These are phyloP conservation scores for Leptura quadrifasciata DNA, from an alignment of 2,888 invertebrate species.

Conservation along the genomic window DNA sequence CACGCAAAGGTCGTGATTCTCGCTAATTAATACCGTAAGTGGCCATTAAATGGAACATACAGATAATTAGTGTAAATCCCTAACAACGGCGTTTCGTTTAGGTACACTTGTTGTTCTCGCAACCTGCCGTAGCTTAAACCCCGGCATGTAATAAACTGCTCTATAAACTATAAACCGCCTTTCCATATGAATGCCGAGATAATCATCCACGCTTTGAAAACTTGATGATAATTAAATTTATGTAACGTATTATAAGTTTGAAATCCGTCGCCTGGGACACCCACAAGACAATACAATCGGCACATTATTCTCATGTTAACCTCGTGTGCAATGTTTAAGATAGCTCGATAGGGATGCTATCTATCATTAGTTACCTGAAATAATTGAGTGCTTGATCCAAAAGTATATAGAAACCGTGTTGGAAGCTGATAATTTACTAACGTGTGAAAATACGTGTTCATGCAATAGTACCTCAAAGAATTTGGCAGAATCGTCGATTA, in stretches of 20 bases:
- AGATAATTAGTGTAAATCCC: constrained; percentile 31
- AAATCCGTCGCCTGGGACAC: no score
- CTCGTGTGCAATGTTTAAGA: no score
- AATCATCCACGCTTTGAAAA: constrained; percentile 15
- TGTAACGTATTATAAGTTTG: background rate
- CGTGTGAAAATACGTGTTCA: no score
- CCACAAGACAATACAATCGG: no score
- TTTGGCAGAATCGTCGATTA: no score
- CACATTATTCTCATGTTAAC: no score
- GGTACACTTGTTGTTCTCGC: constrained; percentile 22
- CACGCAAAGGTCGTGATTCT: constrained; percentile 32
- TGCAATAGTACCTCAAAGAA: no score
- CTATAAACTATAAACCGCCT: constrained; percentile 11
- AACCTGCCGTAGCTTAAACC: constrained; percentile 12
- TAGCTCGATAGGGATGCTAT: no score
- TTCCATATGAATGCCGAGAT: constrained; percentile 1
- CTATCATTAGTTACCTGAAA: no score
- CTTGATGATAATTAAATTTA: constrained; percentile 17
- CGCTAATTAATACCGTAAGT: constrained; percentile 30
- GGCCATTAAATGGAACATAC: constrained; percentile 29
- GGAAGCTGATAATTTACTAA: no score
- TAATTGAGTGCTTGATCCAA: no score
- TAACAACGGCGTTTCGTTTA: constrained; percentile 5
- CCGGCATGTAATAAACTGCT: constrained; percentile 15
- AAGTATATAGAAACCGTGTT: no score